Conservation (phyloP, 2,797 vertebrate species). For the Pterois miles region DNA sequence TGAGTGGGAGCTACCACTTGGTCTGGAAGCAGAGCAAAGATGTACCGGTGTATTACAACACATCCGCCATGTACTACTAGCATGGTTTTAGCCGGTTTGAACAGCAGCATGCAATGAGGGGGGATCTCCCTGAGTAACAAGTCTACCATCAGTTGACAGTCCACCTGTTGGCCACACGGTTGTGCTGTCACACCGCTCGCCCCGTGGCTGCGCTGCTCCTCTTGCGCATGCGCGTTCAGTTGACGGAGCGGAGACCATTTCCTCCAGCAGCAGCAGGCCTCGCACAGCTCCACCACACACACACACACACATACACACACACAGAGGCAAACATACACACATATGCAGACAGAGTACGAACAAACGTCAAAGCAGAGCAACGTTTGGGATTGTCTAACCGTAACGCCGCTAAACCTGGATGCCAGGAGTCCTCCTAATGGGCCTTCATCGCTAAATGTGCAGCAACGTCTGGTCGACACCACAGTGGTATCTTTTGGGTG, state of each 20-base stretch:
- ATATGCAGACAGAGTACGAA: conserved; percentile 34
- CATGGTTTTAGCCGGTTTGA: no score
- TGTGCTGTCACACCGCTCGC: conserved; percentile 58
- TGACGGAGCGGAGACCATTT: conserved; percentile 79
- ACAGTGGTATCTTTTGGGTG: conserved; percentile 66
- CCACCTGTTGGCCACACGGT: conserved; percentile 75
- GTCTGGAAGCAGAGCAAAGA: neutral
- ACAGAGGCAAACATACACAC: conserved; percentile 37
- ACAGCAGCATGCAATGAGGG: neutral
- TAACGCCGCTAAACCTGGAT: conserved; percentile 53
- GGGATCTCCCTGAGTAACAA: conserved; percentile 44
- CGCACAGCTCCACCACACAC: conserved; percentile 15
- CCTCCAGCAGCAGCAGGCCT: conserved; percentile 79
- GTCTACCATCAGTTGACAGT: conserved; percentile 55
- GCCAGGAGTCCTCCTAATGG: conserved; percentile 67
- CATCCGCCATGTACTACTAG: no score
- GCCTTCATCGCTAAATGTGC: conserved; percentile 61
- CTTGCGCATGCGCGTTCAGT: conserved; percentile 72
- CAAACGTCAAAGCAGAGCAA: conserved; percentile 55
- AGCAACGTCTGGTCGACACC: conserved; percentile 65
- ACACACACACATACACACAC: neutral
- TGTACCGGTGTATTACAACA: no score
- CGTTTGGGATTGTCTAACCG: conserved; percentile 61
- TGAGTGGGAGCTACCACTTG: no score
- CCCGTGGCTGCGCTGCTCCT: neutral